Conservation (phyloP, 92 coral and sea anemone genomes). For the Palythoa heliodiscus region DNA sequence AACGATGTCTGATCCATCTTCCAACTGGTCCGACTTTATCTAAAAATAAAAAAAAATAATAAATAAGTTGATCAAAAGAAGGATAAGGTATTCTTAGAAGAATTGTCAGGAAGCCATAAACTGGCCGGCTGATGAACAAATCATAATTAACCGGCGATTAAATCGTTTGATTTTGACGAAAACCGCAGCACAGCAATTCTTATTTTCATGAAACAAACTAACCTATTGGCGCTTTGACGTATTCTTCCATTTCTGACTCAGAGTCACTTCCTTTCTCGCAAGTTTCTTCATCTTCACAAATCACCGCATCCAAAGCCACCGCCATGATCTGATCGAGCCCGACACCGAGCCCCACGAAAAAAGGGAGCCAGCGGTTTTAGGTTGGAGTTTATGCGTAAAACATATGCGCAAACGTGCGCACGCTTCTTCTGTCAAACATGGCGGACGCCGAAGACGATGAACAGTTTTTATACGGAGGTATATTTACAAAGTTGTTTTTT, state of each 20-base stretch:
- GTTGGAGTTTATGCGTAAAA: constrained; percentile 36
- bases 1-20: constrained; percentile 98
- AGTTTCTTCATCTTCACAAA: constrained; percentile 71
- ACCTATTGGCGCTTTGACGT: constrained; percentile 97
- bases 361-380: constrained; percentile 36
- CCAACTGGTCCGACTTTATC: constrained; percentile 96
- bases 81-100: neutral
- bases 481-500: neutral
- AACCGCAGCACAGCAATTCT: neutral
- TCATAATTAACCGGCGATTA: neutral
- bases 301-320: constrained; percentile 59
- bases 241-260: constrained; percentile 74
- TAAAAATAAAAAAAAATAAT: constrained; percentile 42
- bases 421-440: constrained; percentile 82
- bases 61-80: neutral
- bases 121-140: neutral
- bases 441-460: constrained; percentile 99
- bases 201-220: constrained; percentile 17
- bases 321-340: constrained; percentile 78
- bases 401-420: constrained; percentile 45
- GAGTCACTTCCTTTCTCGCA: constrained; percentile 81
- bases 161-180: neutral
- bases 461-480: constrained; percentile 86
- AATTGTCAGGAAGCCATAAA: constrained; percentile 13
- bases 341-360: constrained; percentile 46